A percentile compares a stretch with the other conserved stretches of the same genome.
These are phyloP conservation scores for Triplophysa bombifrons DNA, from an alignment of 2,797 vertebrate genomes.

Conservation along the genomic window DNA sequence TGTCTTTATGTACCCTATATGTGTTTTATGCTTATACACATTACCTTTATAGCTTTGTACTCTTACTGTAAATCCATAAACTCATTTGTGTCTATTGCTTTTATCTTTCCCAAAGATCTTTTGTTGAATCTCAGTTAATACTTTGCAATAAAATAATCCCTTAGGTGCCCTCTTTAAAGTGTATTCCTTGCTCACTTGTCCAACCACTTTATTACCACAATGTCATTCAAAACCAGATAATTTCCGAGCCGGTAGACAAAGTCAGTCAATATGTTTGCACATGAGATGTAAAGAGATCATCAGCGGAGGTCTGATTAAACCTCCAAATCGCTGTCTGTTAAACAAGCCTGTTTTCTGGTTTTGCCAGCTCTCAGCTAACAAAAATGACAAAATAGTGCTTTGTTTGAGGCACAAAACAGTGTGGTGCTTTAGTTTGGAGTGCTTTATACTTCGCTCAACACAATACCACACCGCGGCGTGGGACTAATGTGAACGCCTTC, in stretches of 20 bases:
- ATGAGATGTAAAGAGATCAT: background rate
- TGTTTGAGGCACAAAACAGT: background rate
- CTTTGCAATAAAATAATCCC: background rate
- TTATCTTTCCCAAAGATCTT: background rate
- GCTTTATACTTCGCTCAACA: slow-evolving; percentile 30
- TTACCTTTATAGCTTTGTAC: background rate
- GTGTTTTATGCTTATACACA: background rate
- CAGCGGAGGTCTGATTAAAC: background rate
- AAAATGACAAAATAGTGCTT: background rate
- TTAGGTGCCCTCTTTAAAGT: background rate
- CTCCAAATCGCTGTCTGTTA: background rate
- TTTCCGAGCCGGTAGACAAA: background rate
- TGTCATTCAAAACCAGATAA: background rate
- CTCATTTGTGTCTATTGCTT: background rate
- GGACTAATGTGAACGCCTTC: slow-evolving; percentile 13
- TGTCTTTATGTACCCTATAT: background rate
- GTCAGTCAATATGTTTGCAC: background rate
- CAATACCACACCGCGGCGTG: slow-evolving; percentile 19
- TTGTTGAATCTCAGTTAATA: background rate
- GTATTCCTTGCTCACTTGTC: background rate
- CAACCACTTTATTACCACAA: no score
- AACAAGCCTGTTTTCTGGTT: background rate
- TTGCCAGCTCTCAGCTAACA: background rate
- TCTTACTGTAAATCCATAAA: background rate
- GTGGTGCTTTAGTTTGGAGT: slow-evolving; percentile 7